Evolutionary conservation across 92 coral and sea anemone species (phyloP).

Genomic region (Palythoa grandis): DNA sequence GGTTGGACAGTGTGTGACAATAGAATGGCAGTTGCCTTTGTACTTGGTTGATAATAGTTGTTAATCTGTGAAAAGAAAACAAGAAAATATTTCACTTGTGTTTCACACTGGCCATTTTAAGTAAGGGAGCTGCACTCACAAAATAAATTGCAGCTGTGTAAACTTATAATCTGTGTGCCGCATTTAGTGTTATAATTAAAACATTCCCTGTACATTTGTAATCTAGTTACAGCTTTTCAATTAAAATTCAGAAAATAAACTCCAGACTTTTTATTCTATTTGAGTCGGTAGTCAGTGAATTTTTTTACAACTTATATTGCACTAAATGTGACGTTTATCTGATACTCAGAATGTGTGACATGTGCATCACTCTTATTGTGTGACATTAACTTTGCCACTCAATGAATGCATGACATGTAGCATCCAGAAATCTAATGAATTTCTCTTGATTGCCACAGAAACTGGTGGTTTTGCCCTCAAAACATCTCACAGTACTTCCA

Average conservation of each 20-base stretch:
- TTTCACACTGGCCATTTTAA: not conserved
- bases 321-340: not conserved
- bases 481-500: conserved; percentile 82
- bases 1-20: not conserved
- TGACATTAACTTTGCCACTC: not conserved
- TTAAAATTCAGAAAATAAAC: conserved; percentile 38
- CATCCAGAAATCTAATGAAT: conserved; percentile 69
- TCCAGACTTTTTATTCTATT: not conserved
- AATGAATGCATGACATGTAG: not conserved
- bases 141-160: not conserved
- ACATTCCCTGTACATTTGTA: conserved; percentile 40
- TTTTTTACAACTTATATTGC: not conserved
- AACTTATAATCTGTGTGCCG: not conserved
- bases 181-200: not conserved
- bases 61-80: not conserved
- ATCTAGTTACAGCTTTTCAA: conserved; percentile 35
- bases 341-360: not conserved
- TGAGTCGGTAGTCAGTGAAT: conserved; percentile 7
- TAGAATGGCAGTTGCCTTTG: not conserved
- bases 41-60: not conserved
- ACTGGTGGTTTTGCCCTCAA: conserved; percentile 92
- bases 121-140: not conserved
- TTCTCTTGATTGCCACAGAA: conserved; percentile 93
- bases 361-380: not conserved
- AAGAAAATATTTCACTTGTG: not conserved